Conservation (phyloP, 2,797 vertebrate genomes). For the Natrix natrix region DNA sequence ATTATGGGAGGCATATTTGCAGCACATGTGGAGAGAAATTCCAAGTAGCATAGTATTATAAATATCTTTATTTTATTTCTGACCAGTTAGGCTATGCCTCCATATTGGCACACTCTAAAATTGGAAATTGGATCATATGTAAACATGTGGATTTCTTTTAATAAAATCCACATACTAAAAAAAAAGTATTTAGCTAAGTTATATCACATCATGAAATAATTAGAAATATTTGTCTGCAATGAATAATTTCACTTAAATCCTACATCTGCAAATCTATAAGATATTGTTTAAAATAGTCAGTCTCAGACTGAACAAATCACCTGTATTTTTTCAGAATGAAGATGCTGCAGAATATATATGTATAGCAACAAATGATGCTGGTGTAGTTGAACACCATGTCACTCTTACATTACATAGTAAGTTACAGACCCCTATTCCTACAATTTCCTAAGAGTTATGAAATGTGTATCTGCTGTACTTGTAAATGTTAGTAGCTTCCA, state of each 20-base stretch:
- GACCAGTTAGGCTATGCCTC: not conserved
- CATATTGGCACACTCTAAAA: not conserved
- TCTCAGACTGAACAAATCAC: not conserved
- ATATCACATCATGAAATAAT: not conserved
- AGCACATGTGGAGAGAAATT: not conserved
- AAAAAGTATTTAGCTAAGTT: not conserved
- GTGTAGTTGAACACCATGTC: conserved; percentile 85
- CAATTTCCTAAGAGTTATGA: not conserved
- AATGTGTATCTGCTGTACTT: not conserved
- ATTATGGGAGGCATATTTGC: not conserved
- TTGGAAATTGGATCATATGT: not conserved
- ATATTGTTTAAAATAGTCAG: not conserved
- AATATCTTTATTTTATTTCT: not conserved
- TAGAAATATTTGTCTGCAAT: not conserved
- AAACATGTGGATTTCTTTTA: not conserved
- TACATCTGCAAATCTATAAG: not conserved
- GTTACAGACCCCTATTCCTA: conserved; percentile 37
- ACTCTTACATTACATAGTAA: conserved; percentile 89
- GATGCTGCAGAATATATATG: conserved; percentile 93
- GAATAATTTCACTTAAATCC: not conserved
- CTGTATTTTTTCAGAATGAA: conserved; percentile 77
- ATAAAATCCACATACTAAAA: not conserved
- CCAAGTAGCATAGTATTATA: not conserved
- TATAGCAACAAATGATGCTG: conserved; percentile 90
- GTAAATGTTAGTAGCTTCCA: not conserved